Conservation (phyloP, 2,113 vertebrate genomes). For the Pachypanchax playfairii region DNA sequence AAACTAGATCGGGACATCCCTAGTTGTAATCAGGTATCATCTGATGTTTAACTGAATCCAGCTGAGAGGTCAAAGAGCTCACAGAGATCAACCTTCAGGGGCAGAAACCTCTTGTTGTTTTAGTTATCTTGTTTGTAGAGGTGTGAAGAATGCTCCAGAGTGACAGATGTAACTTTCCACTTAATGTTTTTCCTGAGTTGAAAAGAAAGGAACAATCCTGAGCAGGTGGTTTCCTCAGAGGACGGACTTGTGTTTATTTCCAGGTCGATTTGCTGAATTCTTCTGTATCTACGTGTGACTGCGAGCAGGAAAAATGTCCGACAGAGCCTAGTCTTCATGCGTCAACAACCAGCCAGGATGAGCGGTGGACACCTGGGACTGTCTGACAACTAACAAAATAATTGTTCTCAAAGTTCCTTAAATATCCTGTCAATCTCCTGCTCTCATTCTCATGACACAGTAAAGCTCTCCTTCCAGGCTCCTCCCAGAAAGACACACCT, state of each 20-base stretch:
- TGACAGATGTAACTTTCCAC: slow-evolving; percentile 17
- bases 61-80: slow-evolving; percentile 9
- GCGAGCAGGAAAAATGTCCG: slow-evolving; percentile 43
- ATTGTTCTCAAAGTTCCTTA: too few relatives aligned
- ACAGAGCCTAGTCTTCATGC: too few relatives aligned
- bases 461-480: too few relatives aligned
- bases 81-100: slow-evolving; percentile 9
- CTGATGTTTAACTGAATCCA: slow-evolving; percentile 16
- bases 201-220: too few relatives aligned
- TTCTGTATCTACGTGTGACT: slow-evolving; percentile 29
- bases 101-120: not conserved
- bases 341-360: slow-evolving; percentile 21
- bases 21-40: too few relatives aligned
- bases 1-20: too few relatives aligned
- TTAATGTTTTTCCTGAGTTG: slow-evolving; percentile 10
- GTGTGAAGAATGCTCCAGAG: slow-evolving; percentile 5
- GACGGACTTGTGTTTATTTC: slow-evolving; percentile 44
- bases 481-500: too few relatives aligned
- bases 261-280: not conserved
- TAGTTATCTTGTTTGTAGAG: not conserved
- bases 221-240: slow-evolving; percentile 15
- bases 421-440: too few relatives aligned
- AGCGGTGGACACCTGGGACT: slow-evolving; percentile 14
- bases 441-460: too few relatives aligned
- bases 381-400: too few relatives aligned